These are phyloP conservation scores for Epinotia nisella DNA, from an alignment of 2,888 invertebrate species.

Conservation along the genomic window DNA sequence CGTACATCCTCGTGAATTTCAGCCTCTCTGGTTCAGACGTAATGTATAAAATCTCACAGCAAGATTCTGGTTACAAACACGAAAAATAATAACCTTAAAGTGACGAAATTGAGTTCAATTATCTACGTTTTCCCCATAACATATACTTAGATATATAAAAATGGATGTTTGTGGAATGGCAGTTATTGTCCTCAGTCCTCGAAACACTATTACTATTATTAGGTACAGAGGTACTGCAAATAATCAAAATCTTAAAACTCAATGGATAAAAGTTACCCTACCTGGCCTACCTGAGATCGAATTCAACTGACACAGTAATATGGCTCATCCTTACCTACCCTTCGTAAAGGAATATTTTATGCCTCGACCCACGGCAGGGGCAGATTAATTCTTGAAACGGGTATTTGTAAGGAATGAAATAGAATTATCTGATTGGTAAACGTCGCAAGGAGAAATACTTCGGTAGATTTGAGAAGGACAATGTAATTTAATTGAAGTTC, in stretches of 20 bases:
- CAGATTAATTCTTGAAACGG: constrained; percentile 32
- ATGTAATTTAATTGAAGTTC: constrained; percentile 27
- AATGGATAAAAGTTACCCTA: neutral
- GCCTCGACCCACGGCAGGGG: constrained; percentile 25
- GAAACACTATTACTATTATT: no score
- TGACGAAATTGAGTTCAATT: no score
- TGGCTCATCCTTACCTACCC: constrained; percentile 24
- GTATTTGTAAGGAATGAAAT: constrained; percentile 29
- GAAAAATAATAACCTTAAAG: no score
- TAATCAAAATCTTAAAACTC: neutral
- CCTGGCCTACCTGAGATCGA: constrained; percentile 1
- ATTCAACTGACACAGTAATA: constrained; percentile 10
- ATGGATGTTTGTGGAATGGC: no score
- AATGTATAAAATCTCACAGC: no score
- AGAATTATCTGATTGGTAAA: constrained; percentile 26
- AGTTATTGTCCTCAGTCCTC: no score
- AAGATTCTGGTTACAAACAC: no score
- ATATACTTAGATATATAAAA: no score
- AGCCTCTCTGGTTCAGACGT: no score
- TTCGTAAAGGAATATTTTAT: constrained; percentile 29
- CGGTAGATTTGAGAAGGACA: constrained; percentile 32
- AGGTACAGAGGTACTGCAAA: no score
- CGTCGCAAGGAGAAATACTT: constrained; percentile 23
- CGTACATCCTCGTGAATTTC: no score
- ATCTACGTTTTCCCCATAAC: no score